Percentiles rank a stretch among this genome's conserved stretches.
Evolutionary conservation across 1,140 invertebrate genomes (phyloP).

Genomic region (Anoplolepis gracilipes): DNA sequence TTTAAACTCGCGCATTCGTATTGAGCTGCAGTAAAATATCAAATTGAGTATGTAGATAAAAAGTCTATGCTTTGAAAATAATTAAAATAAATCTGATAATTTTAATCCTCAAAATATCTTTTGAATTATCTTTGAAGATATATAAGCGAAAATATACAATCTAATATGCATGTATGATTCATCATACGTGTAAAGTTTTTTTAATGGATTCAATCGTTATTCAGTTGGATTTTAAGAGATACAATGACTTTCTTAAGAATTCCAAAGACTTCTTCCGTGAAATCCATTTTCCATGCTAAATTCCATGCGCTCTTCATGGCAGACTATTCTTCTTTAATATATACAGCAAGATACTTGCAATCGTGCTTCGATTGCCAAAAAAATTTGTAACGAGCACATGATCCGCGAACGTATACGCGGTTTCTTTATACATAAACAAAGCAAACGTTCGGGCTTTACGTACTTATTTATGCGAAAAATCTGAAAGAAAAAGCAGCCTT

Average conservation of each 20-base stretch:
- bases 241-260: neutral
- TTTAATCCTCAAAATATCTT: neutral
- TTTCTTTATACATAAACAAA: neutral
- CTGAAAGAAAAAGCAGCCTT: conserved; percentile 41
- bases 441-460: neutral
- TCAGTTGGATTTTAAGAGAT: neutral
- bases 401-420: neutral
- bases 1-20: neutral
- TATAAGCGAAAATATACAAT: neutral
- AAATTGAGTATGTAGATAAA: neutral
- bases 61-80: neutral
- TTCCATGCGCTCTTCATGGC: neutral
- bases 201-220: neutral
- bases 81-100: neutral
- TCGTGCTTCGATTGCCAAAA: neutral
- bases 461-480: neutral
- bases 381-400: neutral
- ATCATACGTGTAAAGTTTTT: neutral
- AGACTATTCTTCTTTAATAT: neutral
- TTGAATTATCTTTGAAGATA: neutral
- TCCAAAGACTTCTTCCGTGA: neutral
- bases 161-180: neutral
- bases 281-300: neutral
- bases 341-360: neutral
- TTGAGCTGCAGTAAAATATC: neutral